phyloP scores from a whole-genome alignment of 2,113 vertebrate genomes.

The Galbula dea region DNA sequence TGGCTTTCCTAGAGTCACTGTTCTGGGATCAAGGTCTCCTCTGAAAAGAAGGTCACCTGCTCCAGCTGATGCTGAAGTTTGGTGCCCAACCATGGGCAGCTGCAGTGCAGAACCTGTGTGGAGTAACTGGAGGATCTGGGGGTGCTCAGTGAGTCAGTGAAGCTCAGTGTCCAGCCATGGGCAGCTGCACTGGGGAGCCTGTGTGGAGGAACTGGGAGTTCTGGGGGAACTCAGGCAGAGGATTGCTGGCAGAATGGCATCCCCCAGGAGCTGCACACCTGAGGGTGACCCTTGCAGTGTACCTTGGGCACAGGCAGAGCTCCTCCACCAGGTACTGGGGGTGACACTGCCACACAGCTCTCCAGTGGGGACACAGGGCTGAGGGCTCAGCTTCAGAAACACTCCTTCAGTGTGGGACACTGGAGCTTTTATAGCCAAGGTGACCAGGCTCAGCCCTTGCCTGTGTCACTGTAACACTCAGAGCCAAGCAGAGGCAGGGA shows the following conservation, averaged over 20 bases:
- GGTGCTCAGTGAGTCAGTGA: not conserved
- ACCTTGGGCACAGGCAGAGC: not conserved
- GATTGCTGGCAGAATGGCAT: fast-evolving
- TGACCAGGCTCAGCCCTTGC: fast-evolving
- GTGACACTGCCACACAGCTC: fast-evolving
- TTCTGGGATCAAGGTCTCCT: not conserved
- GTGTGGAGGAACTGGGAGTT: not conserved
- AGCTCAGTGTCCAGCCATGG: fast-evolving
- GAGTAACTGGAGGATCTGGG: not conserved
- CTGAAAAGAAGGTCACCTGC: not conserved
- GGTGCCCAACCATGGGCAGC: not conserved
- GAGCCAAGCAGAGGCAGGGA: not conserved
- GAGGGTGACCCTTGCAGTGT: not conserved
- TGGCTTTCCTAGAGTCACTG: not conserved
- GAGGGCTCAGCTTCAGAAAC: not conserved
- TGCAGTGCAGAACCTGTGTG: not conserved
- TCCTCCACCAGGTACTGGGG: not conserved
- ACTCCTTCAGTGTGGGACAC: not conserved
- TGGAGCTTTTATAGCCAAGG: fast-evolving
- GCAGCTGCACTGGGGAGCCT: not conserved
- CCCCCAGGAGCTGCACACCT: fast-evolving
- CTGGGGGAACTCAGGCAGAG: not conserved
- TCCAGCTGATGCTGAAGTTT: not conserved
- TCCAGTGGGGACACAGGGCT: fast-evolving
- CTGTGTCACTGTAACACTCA: fast-evolving